These are phyloP conservation scores for Cephus pulcher DNA, from an alignment of 2,888 invertebrate species.

Conservation along the genomic window DNA sequence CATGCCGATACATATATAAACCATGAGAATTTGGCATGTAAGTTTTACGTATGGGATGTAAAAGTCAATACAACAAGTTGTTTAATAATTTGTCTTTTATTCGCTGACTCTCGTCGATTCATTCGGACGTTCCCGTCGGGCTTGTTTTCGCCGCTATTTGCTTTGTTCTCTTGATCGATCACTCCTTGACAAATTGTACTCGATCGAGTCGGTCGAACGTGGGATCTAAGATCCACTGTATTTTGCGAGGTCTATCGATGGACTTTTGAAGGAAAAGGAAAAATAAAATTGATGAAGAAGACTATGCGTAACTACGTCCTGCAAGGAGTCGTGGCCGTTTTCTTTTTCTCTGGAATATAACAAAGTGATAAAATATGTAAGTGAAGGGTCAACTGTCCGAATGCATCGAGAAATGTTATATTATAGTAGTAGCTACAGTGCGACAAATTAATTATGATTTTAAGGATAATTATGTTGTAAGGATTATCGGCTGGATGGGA, in stretches of 20 bases:
- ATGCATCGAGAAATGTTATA: background rate
- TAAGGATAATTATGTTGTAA: background rate
- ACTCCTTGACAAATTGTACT: background rate
- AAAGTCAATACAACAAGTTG: slow-evolving; percentile 52
- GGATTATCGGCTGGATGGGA: background rate
- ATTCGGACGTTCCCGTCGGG: slow-evolving; percentile 55
- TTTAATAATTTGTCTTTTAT: slow-evolving; percentile 51
- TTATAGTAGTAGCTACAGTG: background rate
- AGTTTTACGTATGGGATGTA: slow-evolving; percentile 30
- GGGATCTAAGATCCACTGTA: background rate
- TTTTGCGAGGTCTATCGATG: background rate
- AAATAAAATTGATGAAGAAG: background rate
- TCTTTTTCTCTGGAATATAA: background rate
- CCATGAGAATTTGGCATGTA: slow-evolving; percentile 21
- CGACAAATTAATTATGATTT: background rate
- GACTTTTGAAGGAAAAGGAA: background rate
- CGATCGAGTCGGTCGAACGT: background rate
- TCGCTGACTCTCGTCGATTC: slow-evolving; percentile 57
- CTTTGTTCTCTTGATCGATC: background rate
- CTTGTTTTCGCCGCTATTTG: background rate
- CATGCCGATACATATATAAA: slow-evolving; percentile 16
- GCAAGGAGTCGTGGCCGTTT: background rate
- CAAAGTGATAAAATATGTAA: background rate
- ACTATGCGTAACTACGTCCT: background rate
- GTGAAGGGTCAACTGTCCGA: background rate